phyloP scores from a whole-genome alignment of 2,888 invertebrate genomes.

The Melanargia galathea region DNA sequence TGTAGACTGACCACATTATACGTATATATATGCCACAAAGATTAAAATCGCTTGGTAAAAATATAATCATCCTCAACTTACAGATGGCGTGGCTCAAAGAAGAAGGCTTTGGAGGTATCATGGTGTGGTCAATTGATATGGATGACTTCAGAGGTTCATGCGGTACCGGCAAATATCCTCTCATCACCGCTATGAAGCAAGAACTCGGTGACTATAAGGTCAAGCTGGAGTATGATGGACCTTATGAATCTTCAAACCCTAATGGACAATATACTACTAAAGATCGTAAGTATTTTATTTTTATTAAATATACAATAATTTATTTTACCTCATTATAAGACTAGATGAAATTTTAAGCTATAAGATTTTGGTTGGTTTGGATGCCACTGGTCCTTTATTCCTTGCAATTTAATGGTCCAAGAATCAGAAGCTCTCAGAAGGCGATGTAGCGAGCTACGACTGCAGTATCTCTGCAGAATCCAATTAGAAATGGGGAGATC shows the following conservation, averaged over 20 bases:
- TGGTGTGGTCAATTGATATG: slow-evolving; percentile 98
- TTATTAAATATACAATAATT: background rate
- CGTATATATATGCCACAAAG: no score
- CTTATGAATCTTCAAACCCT: slow-evolving; percentile 88
- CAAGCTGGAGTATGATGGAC: slow-evolving; percentile 91
- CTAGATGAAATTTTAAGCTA: background rate
- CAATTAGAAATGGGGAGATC: no score
- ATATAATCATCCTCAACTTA: slow-evolving; percentile 24
- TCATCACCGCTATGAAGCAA: slow-evolving; percentile 92
- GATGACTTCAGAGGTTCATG: slow-evolving; percentile 96
- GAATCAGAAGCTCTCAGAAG: no score
- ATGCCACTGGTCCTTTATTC: no score
- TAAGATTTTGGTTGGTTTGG: background rate
- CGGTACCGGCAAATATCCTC: slow-evolving; percentile 94
- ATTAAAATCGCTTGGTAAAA: no score
- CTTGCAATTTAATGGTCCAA: no score
- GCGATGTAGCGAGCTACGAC: no score
- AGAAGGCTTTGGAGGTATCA: slow-evolving; percentile 96
- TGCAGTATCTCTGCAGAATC: no score
- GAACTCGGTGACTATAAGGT: slow-evolving; percentile 93
- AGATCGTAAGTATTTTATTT: slow-evolving; percentile 87
- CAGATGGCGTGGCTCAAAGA: slow-evolving; percentile 97
- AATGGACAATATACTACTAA: slow-evolving; percentile 92
- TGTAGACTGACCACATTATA: no score
- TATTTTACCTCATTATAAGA: background rate